These are phyloP conservation scores for Cerceris rybyensis DNA, from an alignment of 2,888 invertebrate genomes.

Conservation along the genomic window DNA sequence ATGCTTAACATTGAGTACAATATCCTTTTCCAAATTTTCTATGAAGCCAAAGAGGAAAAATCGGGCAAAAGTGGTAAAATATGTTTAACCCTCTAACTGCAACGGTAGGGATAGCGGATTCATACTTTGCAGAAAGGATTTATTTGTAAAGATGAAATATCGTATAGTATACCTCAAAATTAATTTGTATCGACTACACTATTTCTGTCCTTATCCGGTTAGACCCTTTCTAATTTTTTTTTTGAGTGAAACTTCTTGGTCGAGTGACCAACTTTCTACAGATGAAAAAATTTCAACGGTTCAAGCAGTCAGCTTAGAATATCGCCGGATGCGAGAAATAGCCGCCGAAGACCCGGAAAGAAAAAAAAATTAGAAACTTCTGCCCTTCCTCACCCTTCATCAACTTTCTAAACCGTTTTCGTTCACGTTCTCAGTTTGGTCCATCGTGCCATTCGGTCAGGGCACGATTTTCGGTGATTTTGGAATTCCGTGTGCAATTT, in stretches of 20 bases:
- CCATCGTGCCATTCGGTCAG: background rate
- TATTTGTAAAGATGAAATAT: too few relatives aligned
- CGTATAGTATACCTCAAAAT: too few relatives aligned
- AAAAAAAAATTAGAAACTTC: conserved; percentile 67
- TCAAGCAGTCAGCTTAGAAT: background rate
- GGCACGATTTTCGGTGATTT: conserved; percentile 7
- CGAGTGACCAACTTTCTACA: conserved; percentile 63
- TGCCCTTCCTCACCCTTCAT: background rate
- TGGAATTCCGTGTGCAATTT: background rate
- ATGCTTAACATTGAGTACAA: too few relatives aligned
- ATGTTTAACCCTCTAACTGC: too few relatives aligned
- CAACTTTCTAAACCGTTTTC: conserved; percentile 63
- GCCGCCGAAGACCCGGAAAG: conserved; percentile 23
- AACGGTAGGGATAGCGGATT: too few relatives aligned
- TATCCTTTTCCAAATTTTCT: too few relatives aligned
- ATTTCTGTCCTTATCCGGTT: too few relatives aligned
- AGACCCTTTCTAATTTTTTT: too few relatives aligned
- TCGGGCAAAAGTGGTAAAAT: too few relatives aligned
- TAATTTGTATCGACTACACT: too few relatives aligned
- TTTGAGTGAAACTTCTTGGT: conserved; percentile 15
- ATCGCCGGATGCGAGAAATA: conserved; percentile 11
- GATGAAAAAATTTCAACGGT: conserved; percentile 57
- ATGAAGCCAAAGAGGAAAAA: too few relatives aligned
- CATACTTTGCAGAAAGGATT: too few relatives aligned
- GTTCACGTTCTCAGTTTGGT: conserved; percentile 45